Base-by-base conservation (phyloP, 2,888 invertebrate species). In the Cistogaster globosa region DNA sequence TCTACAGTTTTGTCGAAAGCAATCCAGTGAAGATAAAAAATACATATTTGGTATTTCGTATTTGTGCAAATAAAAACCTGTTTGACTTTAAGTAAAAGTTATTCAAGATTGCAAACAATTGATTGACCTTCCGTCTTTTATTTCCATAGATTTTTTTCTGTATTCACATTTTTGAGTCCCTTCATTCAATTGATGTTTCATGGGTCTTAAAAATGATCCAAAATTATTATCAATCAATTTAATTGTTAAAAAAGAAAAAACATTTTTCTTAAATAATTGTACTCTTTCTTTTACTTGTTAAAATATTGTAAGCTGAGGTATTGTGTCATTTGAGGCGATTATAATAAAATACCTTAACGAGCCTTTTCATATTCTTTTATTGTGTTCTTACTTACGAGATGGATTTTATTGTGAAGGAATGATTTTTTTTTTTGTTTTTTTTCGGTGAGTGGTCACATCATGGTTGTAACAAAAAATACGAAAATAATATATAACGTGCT, bases 281-380 rank as follows among this genome's bases (percentile, higher is more conserved):
- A 12, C 4, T 48, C 16, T n/a, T 65, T 14, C 26, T 45, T 45
- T 16, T 55, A 7, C 32, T 55, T 42, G 26, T 57, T 65, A 20
- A 45, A 45, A 26, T 32, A 55, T 65, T 65, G 26, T 42, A 18
- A n/a, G 22, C 32, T 32, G 32, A 32, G 32, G 32, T 32, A 12
- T 75, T 75, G 75, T 57, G 75, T 65, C 55, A 57, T 45, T 65
- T 45, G 45, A 75, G 63, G 42, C 45, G 63, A 36, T 63, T 75
- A 63, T 55, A 75, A 63, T 55, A 75, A 63, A 38, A 63, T 55
- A 75, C 65, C 63, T 75, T 75, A 75, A 75, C 75, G 65, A 75
- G 65, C 45, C 55, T n/a, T 75, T 72, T 65, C 32, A 75, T 55
- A 75, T 65, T 45, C 42, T 65, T 45, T 75, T 75, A 65, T 75